A percentile compares a stretch with the other conserved stretches of the same genome.
phyloP scores from a whole-genome alignment of 2,113 vertebrate species.

The Athene cunicularia region DNA sequence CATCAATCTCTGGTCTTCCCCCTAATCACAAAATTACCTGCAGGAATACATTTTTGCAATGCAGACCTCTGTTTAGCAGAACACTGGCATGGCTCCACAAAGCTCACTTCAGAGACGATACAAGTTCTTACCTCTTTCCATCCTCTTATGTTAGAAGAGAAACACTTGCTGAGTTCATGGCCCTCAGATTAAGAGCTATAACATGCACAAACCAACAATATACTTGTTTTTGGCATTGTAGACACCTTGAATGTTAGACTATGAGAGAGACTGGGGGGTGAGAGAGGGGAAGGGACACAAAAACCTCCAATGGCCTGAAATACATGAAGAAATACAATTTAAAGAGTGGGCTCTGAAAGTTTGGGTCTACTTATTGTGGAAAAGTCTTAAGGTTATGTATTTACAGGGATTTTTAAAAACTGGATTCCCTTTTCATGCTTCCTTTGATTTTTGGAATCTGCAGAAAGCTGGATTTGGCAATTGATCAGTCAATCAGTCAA shows the following conservation, averaged over 20 bases:
- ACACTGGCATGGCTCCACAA: conserved; percentile 7
- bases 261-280: background rate
- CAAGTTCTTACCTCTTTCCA: background rate
- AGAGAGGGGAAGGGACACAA: background rate
- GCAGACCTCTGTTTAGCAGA: background rate
- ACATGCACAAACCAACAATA: background rate
- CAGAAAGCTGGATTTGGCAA: background rate
- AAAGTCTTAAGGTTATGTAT: background rate
- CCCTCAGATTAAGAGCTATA: background rate
- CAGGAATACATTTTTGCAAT: conserved; percentile 20
- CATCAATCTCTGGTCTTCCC: background rate
- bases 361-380: background rate
- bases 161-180: background rate
- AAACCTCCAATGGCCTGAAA: background rate
- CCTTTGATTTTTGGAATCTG: background rate
- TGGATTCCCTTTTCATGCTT: background rate
- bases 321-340: background rate
- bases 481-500: background rate
- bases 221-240: background rate
- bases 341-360: background rate
- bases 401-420: background rate
- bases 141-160: background rate
- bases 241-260: background rate
- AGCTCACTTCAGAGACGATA: background rate
- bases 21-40: conserved; percentile 6